Base-by-base conservation (phyloP, 2,113 vertebrate genomes). In the Rhea americana region DNA sequence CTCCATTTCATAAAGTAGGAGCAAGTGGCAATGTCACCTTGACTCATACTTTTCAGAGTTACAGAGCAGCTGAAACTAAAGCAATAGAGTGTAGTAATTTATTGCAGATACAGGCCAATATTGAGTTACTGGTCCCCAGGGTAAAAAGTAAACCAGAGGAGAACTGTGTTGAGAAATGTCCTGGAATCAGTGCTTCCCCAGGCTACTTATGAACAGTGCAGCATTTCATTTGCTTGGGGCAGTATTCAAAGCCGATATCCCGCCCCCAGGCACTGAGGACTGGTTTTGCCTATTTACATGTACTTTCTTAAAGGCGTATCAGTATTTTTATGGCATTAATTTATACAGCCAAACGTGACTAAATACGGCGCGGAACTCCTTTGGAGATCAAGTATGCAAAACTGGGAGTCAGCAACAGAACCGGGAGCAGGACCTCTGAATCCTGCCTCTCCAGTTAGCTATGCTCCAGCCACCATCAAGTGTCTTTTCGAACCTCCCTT, bases 121-220 rank as follows among this genome's bases (percentile, higher is more conserved):
- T 4, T 43, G 39, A 90, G 48, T 11, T 45, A 30, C 17, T 19
- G 25, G 14, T 39, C 62, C 63, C 39, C 62, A 81, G 28, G 19
- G 9, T 3, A 81, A 58, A 75, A 85, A 75, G 28, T 4, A 67
- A 83, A 4, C 0, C 0, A 5, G 12, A 28, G 7, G 76, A 83
- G 19, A 28, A 78, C 4, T 68, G 55, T n/a, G 2, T 50, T 13
- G 14, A 28, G n/a, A 5, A 45, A 4, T 35, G 8, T 30, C 62
- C 73, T 66, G 56, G 58, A 21, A 20, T 66, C 48, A 30, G 11
- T 14, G 4, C 22, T 90, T 91, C 63, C 86, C 35, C 19, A 72
- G 24, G 47, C 41, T 70, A 9, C 50, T 82, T 32, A 45, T 2
- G 16, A 59, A 45, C 5, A 76, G 24, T 10, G 11, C 5, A 35